phyloP scores from a whole-genome alignment of 1,140 invertebrate genomes.

The Drosophila eugracilis region DNA sequence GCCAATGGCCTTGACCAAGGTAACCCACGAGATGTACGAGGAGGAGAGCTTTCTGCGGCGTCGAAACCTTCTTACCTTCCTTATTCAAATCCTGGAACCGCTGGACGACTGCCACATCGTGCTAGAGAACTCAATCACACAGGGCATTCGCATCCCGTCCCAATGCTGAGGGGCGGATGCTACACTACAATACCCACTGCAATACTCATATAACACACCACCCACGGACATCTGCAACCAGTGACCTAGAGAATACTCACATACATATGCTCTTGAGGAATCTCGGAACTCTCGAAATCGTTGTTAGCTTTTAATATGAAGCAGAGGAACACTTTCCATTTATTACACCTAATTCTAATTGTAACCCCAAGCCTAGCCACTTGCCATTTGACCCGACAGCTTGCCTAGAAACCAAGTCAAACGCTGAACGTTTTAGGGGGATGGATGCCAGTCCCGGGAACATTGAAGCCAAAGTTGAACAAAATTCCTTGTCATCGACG shows the following conservation, averaged over 20 bases:
- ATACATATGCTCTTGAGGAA: conserved; percentile 70
- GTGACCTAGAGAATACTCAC: conserved; percentile 82
- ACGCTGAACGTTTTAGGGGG: conserved; percentile 11
- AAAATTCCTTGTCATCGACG: conserved; percentile 57
- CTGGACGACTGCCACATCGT: conserved; percentile 97
- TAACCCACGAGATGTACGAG: conserved; percentile 97
- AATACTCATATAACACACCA: conserved; percentile 15
- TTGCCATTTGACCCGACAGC: conserved; percentile 48
- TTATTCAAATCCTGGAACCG: conserved; percentile 96
- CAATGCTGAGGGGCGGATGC: conserved; percentile 67
- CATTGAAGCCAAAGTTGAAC: conserved; percentile 72
- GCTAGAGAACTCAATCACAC: conserved; percentile 96
- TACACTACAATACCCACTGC: not conserved
- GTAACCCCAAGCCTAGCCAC: conserved; percentile 43
- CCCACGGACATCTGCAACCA: conserved; percentile 77
- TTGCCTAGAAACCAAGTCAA: conserved; percentile 64
- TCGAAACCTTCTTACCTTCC: conserved; percentile 92
- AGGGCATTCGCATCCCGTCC: conserved; percentile 95
- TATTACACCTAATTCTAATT: conserved; percentile 31
- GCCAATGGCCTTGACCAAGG: conserved; percentile 93
- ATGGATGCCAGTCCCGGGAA: conserved; percentile 7
- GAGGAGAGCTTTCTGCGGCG: conserved; percentile 97
- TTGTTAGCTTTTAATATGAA: conserved; percentile 65
- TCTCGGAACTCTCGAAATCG: conserved; percentile 70
- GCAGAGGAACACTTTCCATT: conserved; percentile 21